Evolutionary conservation across 2,113 vertebrate species (phyloP).

Genomic region (Pogonocichla stellata): DNA sequence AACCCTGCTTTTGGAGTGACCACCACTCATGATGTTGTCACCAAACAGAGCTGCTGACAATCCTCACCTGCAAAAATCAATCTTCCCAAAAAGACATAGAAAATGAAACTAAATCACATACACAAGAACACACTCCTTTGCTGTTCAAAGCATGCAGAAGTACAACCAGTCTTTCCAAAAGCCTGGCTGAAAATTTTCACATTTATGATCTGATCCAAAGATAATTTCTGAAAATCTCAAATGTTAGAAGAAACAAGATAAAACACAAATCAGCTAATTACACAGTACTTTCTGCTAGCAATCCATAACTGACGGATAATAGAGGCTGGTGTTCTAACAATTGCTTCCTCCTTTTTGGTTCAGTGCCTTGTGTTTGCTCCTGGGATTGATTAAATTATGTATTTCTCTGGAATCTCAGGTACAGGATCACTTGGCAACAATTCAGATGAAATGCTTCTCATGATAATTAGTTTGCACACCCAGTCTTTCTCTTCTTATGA

Average conservation of each 20-base stretch:
- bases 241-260: neutral
- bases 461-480: neutral
- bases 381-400: neutral
- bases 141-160: neutral
- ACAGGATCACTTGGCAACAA: neutral
- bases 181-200: neutral
- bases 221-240: neutral
- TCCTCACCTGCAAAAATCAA: neutral
- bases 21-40: neutral
- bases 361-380: neutral
- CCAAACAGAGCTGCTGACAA: neutral
- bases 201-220: neutral
- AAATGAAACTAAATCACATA: neutral
- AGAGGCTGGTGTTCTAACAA: neutral
- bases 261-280: neutral
- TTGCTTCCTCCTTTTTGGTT: neutral
- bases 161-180: neutral
- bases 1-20: neutral
- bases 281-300: neutral
- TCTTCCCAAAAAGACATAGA: neutral
- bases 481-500: neutral
- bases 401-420: neutral
- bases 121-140: neutral
- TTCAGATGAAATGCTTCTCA: neutral
- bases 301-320: neutral